Evolutionary conservation across 2,113 vertebrate genomes (phyloP).

Genomic region (Typhlomys cinereus): DNA sequence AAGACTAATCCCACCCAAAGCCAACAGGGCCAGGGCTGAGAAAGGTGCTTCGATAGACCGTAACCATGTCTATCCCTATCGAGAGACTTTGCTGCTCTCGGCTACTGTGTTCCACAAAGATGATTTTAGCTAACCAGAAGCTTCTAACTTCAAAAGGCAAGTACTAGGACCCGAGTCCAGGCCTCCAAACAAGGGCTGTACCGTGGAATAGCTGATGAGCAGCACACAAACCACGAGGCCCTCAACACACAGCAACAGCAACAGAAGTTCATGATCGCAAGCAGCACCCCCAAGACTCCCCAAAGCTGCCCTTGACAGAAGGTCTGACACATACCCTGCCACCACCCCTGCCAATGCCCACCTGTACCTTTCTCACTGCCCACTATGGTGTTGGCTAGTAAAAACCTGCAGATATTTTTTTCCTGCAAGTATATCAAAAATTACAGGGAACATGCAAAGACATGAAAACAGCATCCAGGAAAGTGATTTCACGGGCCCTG

Average conservation of each 20-base stretch:
- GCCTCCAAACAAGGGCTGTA: neutral
- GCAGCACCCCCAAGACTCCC: neutral
- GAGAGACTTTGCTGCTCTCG: neutral
- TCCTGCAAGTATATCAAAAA: constrained; percentile 22
- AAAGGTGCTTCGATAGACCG: neutral
- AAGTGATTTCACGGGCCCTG: constrained; percentile 56
- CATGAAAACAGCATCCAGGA: constrained; percentile 40
- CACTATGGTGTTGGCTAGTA: neutral
- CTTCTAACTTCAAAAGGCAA: constrained; percentile 32
- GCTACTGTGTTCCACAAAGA: neutral
- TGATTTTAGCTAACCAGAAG: neutral
- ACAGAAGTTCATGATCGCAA: neutral
- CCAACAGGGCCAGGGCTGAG: neutral
- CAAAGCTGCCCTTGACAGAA: neutral
- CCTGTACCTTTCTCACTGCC: neutral
- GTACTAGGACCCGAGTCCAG: neutral
- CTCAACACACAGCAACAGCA: accelerated
- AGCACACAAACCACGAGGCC: neutral
- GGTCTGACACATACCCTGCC: neutral
- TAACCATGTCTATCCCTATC: neutral
- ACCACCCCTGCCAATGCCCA: neutral
- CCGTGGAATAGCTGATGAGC: neutral
- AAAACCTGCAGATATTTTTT: neutral
- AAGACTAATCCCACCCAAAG: neutral
- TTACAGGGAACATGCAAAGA: constrained; percentile 48